Evolutionary conservation across 2,888 invertebrate species (phyloP).

Genomic region (Hybos culiciformis): DNA sequence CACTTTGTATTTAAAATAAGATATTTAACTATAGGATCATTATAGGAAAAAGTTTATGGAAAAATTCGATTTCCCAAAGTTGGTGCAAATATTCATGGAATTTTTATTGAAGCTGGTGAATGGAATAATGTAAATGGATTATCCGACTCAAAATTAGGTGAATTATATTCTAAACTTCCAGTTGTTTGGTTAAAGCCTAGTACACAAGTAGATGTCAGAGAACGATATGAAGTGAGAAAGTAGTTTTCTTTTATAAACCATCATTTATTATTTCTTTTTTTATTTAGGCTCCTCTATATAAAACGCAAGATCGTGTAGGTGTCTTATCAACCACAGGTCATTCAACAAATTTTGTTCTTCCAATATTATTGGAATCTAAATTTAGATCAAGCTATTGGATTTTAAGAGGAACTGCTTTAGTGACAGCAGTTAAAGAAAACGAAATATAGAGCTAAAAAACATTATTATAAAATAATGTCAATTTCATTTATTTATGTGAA

Average conservation of each 20-base stretch:
- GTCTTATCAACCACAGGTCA: constrained; percentile 82
- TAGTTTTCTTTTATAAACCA: not conserved
- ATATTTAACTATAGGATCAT: too few species aligned
- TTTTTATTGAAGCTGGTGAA: constrained; percentile 43
- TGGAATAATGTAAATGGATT: not conserved
- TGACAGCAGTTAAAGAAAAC: constrained; percentile 64
- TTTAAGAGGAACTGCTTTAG: constrained; percentile 71
- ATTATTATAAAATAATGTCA: not conserved
- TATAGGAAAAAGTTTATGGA: constrained; percentile 41
- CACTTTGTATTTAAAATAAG: too few species aligned
- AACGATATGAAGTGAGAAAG: constrained; percentile 24
- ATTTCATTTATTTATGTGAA: too few species aligned
- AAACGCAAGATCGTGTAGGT: constrained; percentile 77
- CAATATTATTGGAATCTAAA: constrained; percentile 55
- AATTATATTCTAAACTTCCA: constrained; percentile 27
- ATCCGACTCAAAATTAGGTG: constrained; percentile 42
- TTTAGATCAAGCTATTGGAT: constrained; percentile 69
- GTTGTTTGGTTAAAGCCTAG: constrained; percentile 30
- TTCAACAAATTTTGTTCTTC: constrained; percentile 81
- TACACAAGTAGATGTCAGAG: constrained; percentile 16
- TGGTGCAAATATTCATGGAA: constrained; percentile 62
- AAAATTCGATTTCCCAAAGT: constrained; percentile 44
- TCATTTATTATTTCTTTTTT: constrained; percentile 44
- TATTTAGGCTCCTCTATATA: constrained; percentile 61
- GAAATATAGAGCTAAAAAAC: constrained; percentile 9